Evolutionary conservation across 2,113 vertebrate genomes (phyloP), one percentile per base, ranked within the genome.

Genomic region (Pyxicephalus adspersus): DNA sequence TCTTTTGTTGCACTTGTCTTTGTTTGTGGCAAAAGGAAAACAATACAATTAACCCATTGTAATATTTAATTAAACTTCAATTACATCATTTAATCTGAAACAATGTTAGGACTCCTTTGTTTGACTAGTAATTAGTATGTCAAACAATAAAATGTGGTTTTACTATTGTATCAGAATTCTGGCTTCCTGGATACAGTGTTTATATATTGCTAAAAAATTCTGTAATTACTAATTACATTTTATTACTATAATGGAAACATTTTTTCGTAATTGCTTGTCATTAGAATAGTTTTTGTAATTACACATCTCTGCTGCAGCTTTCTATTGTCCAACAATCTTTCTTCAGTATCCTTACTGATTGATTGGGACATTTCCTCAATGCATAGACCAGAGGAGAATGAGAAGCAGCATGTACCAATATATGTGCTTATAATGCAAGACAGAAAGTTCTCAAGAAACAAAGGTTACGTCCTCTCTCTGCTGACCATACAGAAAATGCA

Each of bases 281-380:
- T 25, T 51, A n/a, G 7, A 65, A 45, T 7, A 9, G 11, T 9
- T 22, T 54, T 77, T 51, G 28, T n/a, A 52, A 50, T 29, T n/a
- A 34, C 50, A 25, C 20, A n/a, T 78, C 28, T 57, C 13, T 29
- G 22, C 23, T 34, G 55, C 67, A 67, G 51, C n/a, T 31, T 66
- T 55, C 52, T 31, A 22, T n/a, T 55, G 64, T 34, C 20, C 25
- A 54, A 58, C 52, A 60, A 45, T 29, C 23, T 68, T 23, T 38
- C 28, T 66, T 57, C 22, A 79, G 68, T 67, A 57, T 29, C 52
- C 26, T n/a, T n/a, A n/a, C n/a, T 68, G 64, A 68, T 60, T 67
- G 54, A 79, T 68, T 54, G 29, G 38, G 31, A 23, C 25, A 45
- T 55, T 58, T 45, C 16, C 31, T 15, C 26, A 28, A 68, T 16